These are phyloP conservation scores for Siniperca scherzeri DNA, from an alignment of 2,797 vertebrate species.

Conservation along the genomic window DNA sequence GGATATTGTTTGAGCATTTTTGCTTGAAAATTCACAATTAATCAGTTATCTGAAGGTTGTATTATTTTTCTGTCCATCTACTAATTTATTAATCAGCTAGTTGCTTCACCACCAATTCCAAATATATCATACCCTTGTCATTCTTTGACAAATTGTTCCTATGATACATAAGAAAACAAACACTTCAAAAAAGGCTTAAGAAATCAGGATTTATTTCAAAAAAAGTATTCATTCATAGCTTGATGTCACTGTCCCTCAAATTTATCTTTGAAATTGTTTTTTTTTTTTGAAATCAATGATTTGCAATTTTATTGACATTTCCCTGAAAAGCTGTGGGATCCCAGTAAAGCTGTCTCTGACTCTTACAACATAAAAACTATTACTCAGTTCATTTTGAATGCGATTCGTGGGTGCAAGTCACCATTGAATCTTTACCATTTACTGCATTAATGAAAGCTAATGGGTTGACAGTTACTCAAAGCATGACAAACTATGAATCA, in stretches of 20 bases:
- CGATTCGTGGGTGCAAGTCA: not conserved
- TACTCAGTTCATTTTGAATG: not conserved
- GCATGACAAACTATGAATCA: not conserved
- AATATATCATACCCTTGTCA: not conserved
- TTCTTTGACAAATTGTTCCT: not conserved
- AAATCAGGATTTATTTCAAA: slow-evolving; percentile 51
- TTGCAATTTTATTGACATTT: not conserved
- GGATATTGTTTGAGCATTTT: not conserved
- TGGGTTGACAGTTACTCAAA: not conserved
- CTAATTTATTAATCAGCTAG: not conserved
- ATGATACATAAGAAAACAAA: slow-evolving; percentile 1
- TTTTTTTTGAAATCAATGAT: slow-evolving; percentile 2
- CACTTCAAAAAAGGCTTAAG: not conserved
- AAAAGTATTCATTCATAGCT: not conserved
- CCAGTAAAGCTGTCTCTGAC: not conserved
- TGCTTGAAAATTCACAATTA: not conserved
- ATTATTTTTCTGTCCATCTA: not conserved
- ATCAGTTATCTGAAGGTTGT: not conserved
- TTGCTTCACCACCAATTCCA: not conserved
- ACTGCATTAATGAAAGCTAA: not conserved
- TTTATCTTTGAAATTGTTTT: not conserved
- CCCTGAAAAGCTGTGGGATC: slow-evolving; percentile 1
- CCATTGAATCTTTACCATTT: not conserved
- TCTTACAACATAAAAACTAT: not conserved
- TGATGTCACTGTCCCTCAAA: slow-evolving; percentile 19